These are phyloP conservation scores for Periphyllus acericola DNA, from an alignment of 2,888 invertebrate species.

Conservation along the genomic window DNA sequence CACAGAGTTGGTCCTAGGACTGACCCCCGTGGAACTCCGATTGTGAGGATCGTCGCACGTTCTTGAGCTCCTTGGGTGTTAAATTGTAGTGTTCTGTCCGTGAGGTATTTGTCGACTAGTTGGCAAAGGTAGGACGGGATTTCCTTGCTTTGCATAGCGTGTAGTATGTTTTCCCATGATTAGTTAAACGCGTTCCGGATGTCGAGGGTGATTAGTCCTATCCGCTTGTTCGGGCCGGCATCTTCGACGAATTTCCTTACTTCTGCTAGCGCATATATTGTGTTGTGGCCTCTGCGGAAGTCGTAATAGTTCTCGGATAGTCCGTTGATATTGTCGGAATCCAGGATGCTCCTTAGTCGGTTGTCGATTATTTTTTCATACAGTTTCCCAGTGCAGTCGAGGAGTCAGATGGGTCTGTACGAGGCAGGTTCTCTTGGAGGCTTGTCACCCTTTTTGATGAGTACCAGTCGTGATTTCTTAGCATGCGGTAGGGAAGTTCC, in stretches of 20 bases:
- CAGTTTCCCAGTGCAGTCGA: not conserved
- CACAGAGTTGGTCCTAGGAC: not conserved
- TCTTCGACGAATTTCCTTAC: too few relatives aligned
- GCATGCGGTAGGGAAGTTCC: not conserved
- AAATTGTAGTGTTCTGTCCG: too few relatives aligned
- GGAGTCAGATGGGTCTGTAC: not conserved
- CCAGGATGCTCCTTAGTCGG: not conserved
- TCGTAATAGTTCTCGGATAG: not conserved
- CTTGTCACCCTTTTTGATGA: conserved; percentile 1
- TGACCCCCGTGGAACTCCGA: conserved; percentile 2
- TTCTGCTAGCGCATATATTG: not conserved
- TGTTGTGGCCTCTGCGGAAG: not conserved
- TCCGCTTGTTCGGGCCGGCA: too few relatives aligned
- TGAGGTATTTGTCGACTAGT: too few relatives aligned
- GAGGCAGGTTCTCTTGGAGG: not conserved
- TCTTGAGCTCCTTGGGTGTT: not conserved
- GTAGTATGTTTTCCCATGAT: too few relatives aligned
- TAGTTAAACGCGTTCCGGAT: too few relatives aligned
- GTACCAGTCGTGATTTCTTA: not conserved
- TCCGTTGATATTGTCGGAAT: not conserved
- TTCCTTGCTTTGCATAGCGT: too few relatives aligned
- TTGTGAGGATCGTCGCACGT: too few relatives aligned
- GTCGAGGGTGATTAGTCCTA: too few relatives aligned
- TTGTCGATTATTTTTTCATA: not conserved
- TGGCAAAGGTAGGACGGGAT: not conserved